Conservation (phyloP, 2,113 vertebrate species). For the Tylochromis polylepis region DNA sequence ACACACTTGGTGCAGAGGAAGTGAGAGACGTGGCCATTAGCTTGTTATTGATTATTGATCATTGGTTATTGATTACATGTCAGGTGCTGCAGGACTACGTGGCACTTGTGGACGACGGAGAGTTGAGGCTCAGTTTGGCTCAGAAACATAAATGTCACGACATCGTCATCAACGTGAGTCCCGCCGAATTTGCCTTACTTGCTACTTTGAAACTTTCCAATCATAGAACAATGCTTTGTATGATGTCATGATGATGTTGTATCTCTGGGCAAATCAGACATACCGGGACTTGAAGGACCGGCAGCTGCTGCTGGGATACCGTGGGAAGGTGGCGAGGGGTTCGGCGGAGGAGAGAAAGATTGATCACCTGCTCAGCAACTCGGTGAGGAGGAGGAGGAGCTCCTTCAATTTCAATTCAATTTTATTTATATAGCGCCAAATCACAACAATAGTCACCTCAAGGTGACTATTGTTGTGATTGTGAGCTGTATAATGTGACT, state of each 20-base stretch:
- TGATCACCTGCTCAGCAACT: constrained; percentile 78
- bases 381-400: constrained; percentile 66
- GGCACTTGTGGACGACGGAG: constrained; percentile 84
- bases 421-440: too few relatives aligned
- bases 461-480: too few relatives aligned
- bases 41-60: neutral
- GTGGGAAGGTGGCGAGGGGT: constrained; percentile 81
- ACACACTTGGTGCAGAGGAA: neutral
- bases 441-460: too few relatives aligned
- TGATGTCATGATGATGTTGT: neutral
- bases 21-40: neutral
- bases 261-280: constrained; percentile 69
- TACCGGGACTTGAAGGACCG: constrained; percentile 91
- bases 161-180: constrained; percentile 87
- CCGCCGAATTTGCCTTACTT: neutral
- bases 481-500: neutral
- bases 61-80: neutral
- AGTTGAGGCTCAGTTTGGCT: constrained; percentile 81
- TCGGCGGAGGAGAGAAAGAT: constrained; percentile 86
- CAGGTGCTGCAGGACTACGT: constrained; percentile 91
- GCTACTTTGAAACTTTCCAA: neutral
- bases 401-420: too few relatives aligned
- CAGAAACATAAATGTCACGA: constrained; percentile 94
- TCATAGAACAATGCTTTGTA: neutral
- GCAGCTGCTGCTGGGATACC: constrained; percentile 82